Base-by-base conservation (phyloP, 1,140 invertebrate genomes). In the Helicoverpa zea region DNA sequence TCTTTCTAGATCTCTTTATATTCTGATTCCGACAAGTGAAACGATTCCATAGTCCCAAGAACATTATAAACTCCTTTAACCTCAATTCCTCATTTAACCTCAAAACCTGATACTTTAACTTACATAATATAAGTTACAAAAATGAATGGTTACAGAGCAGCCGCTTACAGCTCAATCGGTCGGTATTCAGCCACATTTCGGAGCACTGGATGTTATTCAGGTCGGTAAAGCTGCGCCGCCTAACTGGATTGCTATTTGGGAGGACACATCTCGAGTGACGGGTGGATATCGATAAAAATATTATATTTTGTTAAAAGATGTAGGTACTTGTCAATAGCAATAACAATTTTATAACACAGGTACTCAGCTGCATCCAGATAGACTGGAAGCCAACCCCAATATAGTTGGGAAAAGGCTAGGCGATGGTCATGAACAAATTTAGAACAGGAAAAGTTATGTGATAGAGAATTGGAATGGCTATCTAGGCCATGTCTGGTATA, bases 141-240 rank as follows among this genome's bases (percentile, higher is more conserved):
- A 63, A 63, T 59, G 11, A 16, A 5, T 54, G 9, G 10, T 35
- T 43, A 59, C 11, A 29, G 29, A 61, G 59, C 47, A 77, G 59
- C 64, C 74, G 49, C 59, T 77, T 77, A 77, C 49, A 64, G 74
- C 74, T 77, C 59, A 77, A 64, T 77, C 74, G 76, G 59, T 3
- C 56, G 76, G 76, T 68, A 79, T 79, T 66, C 64, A 51, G 35
- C 14, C 61, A 79, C 63, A 70, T 70, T 68, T 56, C 58, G 43
- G n/a, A 74, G 73, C 76, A 49, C 12, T 49, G 51, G 49, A 30
- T 68, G 76, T 68, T 78, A 78, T 78, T 78, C 61, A 77, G 75
- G 75, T 54, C 76, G 52, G 76, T 79, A 79, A 79, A 79, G 51
- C 76, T 68, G 76, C 76, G 76, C 56, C 64, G 58, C 51, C 59